A percentile compares a stretch with the other conserved stretches of the same genome.
Evolutionary conservation across 2,113 vertebrate genomes (phyloP).

Genomic region (Lophotis ruficrista): DNA sequence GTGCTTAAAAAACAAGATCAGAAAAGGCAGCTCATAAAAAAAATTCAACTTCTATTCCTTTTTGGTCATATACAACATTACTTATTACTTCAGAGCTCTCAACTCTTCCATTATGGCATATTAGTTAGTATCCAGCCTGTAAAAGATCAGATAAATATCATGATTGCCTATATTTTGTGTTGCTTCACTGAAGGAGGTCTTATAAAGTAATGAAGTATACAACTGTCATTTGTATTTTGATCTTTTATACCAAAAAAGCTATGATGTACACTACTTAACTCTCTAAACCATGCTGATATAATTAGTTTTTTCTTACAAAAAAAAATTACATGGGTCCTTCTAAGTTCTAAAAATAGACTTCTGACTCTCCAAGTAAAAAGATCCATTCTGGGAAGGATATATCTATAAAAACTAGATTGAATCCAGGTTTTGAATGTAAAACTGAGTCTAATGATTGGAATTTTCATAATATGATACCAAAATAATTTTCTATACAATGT

Average conservation of each 20-base stretch:
- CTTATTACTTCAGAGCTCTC: neutral
- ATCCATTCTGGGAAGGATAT: neutral
- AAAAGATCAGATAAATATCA: neutral
- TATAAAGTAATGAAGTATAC: neutral
- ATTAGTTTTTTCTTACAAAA: neutral
- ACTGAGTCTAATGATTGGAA: neutral
- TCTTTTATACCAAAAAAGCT: neutral
- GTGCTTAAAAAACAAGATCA: neutral
- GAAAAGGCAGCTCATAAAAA: neutral
- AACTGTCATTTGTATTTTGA: neutral
- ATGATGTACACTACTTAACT: neutral
- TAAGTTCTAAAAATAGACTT: neutral
- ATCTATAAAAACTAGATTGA: neutral
- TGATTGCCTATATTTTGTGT: neutral
- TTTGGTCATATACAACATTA: neutral
- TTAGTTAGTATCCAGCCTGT: neutral
- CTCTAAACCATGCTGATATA: neutral
- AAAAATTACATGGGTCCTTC: neutral
- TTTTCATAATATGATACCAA: neutral
- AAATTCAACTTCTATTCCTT: neutral
- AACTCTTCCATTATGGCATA: neutral
- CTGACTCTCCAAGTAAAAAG: neutral
- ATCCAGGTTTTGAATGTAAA: neutral
- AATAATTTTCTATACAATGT: neutral
- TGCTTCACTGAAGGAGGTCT: neutral